Conservation (phyloP, 2,113 vertebrate genomes). For the Pseudolaguvia tuberculata region DNA sequence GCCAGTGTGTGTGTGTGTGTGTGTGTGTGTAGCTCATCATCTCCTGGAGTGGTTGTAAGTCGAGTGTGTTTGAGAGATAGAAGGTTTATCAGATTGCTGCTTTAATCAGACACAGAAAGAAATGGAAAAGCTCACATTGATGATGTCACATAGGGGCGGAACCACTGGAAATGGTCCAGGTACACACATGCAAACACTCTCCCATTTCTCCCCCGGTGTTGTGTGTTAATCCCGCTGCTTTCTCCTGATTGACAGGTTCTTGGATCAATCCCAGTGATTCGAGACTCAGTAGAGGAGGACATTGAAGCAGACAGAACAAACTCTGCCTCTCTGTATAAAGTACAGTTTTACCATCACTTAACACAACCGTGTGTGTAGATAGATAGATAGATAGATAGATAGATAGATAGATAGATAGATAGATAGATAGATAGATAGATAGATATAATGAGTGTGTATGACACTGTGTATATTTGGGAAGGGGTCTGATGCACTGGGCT, state of each 20-base stretch:
- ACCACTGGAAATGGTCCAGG: conserved; percentile 82
- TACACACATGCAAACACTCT: conserved; percentile 42
- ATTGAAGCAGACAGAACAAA: conserved; percentile 71
- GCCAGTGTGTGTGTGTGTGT: conserved; percentile 3
- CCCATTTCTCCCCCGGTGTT: background rate
- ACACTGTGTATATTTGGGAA: conserved; percentile 53
- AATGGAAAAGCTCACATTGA: conserved; percentile 77
- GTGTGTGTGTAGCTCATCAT: conserved; percentile 70
- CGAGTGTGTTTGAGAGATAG: conserved; percentile 83
- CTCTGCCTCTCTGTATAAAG: conserved; percentile 79
- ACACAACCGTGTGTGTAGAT: too few relatives aligned
- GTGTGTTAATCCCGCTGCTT: background rate
- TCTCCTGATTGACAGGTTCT: conserved; percentile 68
- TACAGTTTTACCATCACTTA: too few relatives aligned
- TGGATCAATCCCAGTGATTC: conserved; percentile 73
- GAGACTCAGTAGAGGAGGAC: conserved; percentile 79
- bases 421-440: too few relatives aligned
- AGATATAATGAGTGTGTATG: too few relatives aligned
- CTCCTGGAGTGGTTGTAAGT: conserved; percentile 76
- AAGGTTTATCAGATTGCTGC: conserved; percentile 78
- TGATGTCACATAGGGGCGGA: conserved; percentile 76
- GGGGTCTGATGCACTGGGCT: conserved; percentile 79
- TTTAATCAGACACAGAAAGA: conserved; percentile 77
- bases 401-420: too few relatives aligned
- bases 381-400: too few relatives aligned